Evolutionary conservation across 2,888 invertebrate genomes (phyloP).

Genomic region (Pyrocoelia pectoralis): DNA sequence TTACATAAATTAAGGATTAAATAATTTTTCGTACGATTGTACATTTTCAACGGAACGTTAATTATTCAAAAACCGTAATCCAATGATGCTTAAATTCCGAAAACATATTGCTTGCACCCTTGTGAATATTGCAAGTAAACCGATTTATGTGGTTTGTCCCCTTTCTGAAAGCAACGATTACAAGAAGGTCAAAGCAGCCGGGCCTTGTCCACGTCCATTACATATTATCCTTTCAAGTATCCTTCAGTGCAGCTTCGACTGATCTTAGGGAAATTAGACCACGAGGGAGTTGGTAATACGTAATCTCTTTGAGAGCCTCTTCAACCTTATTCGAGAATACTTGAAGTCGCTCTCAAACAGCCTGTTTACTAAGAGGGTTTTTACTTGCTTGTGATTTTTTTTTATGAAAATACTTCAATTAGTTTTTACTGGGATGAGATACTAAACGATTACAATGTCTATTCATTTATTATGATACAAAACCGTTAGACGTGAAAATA

Average conservation of each 20-base stretch:
- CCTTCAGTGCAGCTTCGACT: slow-evolving; percentile 30
- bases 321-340: slow-evolving; percentile 29
- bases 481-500: not conserved
- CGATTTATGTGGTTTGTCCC: slow-evolving; percentile 22
- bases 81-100: slow-evolving; percentile 3
- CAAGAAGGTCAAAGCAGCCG: slow-evolving; percentile 28
- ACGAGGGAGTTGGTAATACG: slow-evolving; percentile 39
- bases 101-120: slow-evolving; percentile 13
- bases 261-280: slow-evolving; percentile 41
- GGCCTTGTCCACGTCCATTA: slow-evolving; percentile 30
- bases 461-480: not conserved
- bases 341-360: slow-evolving; percentile 26
- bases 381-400: slow-evolving; percentile 12
- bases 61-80: slow-evolving; percentile 3
- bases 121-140: slow-evolving; percentile 17
- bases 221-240: slow-evolving; percentile 33
- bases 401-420: not conserved
- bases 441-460: not conserved
- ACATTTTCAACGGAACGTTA: not conserved
- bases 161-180: slow-evolving; percentile 24
- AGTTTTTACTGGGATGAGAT: no score
- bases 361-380: slow-evolving; percentile 23
- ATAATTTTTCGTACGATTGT: no score
- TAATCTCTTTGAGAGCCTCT: slow-evolving; percentile 40
- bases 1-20: no score